Base-by-base conservation (phyloP, 2,113 vertebrate genomes). In the Puffinus mauretanicus region DNA sequence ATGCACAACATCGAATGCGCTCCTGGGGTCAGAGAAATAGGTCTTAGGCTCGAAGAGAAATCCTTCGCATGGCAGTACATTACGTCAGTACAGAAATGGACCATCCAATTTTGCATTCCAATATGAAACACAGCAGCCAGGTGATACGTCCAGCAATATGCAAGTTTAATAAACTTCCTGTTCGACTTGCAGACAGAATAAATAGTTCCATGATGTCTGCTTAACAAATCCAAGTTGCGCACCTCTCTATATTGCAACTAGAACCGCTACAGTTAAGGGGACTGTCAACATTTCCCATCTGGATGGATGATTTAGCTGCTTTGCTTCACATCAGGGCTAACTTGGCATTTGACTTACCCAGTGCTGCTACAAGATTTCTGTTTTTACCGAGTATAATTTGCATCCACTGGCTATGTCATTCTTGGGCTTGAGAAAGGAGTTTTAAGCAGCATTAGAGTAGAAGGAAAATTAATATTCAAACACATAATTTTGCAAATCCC, bases 11-110 rank as follows among this genome's bases (percentile, higher is more conserved):
- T 93, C 88, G 94, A 94, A 1, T 36, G 61, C 14, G 7, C 83
- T 97, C 90, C 67, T 81, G 69, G 69, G 96, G 94, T 97, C 94
- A 97, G 76, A 84, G 70, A 94, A 97, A 57, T 49, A 46, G 85
- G 91, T 96, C 83, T 90, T 24, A 25, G 65, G 61, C 79, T 97
- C 2, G 2, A 29, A 26, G 67, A 95, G 94, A 96, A 92, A 92
- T 83, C 83, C 90, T 95, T 61, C 9, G 4, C 93, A 75, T 96
- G 94, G 97, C 95, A 93, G 88, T 3, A 32, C 61, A 30, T 92
- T 95, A 95, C 83, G 46, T 98, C 96, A 96, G 86, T 46, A 49
- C 82, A 60, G 71, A 42, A 61, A 54, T 22, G 22, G 47, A 65
- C 77, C 7, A 6, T 95, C 95, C 97, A 96, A 2, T 57, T 76